A percentile compares a stretch with the other conserved stretches of the same genome.
These are phyloP conservation scores for Amphiprion percula DNA, from an alignment of 2,113 vertebrate species.

Conservation along the genomic window DNA sequence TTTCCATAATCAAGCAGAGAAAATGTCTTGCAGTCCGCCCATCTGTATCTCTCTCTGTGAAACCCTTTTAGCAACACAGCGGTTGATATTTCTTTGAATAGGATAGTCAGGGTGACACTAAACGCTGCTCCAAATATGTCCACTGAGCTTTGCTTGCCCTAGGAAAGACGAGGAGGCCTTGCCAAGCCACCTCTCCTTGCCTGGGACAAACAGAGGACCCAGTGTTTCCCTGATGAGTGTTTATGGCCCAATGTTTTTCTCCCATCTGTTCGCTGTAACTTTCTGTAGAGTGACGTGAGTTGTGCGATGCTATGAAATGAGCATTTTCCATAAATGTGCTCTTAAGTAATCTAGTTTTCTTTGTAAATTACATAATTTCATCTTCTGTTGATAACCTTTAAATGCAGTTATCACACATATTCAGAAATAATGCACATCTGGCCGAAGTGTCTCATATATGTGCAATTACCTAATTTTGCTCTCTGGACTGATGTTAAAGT, in stretches of 20 bases:
- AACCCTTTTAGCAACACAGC: background rate
- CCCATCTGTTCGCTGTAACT: constrained; percentile 21
- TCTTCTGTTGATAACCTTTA: background rate
- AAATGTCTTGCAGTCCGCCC: background rate
- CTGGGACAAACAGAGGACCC: constrained; percentile 56
- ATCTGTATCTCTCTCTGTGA: background rate
- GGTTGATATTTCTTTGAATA: constrained; percentile 22
- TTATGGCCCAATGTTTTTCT: constrained; percentile 27
- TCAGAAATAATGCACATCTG: background rate
- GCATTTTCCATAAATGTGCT: background rate
- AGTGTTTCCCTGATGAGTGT: constrained; percentile 58
- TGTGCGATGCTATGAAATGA: background rate
- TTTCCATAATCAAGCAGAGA: background rate
- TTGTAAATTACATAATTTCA: background rate
- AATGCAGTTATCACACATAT: background rate
- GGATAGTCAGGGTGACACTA: constrained; percentile 26
- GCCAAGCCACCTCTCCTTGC: constrained; percentile 33
- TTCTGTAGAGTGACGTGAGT: constrained; percentile 15
- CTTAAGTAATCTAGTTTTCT: background rate
- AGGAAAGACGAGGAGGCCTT: constrained; percentile 22
- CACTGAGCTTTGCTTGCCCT: constrained; percentile 39
- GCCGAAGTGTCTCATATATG: constrained; percentile 21
- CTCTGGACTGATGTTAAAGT: constrained; percentile 39
- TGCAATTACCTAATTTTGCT: constrained; percentile 3
- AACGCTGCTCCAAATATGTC: constrained; percentile 45